These are phyloP conservation scores for Valencia hispanica DNA, from an alignment of 2,797 vertebrate genomes.

Conservation along the genomic window DNA sequence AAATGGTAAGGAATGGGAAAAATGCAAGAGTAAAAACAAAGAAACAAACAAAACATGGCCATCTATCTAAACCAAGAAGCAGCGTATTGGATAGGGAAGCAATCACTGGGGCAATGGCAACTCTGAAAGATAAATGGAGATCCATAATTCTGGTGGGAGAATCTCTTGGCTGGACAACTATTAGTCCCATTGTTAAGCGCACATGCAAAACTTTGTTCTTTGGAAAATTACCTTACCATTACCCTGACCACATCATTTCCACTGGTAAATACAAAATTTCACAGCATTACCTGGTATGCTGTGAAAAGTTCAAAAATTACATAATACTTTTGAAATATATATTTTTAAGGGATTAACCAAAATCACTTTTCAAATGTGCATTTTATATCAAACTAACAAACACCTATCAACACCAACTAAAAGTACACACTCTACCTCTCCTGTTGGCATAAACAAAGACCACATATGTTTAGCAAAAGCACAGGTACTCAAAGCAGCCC, in stretches of 20 bases:
- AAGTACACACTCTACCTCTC: neutral
- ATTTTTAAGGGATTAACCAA: neutral
- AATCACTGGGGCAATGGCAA: too few species aligned
- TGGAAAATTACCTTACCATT: too few species aligned
- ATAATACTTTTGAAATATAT: neutral
- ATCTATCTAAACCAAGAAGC: too few species aligned
- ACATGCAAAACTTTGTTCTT: too few species aligned
- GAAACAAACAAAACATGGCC: too few species aligned
- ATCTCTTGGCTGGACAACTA: too few species aligned
- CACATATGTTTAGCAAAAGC: conserved; percentile 53
- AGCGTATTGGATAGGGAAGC: too few species aligned
- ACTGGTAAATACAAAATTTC: too few species aligned
- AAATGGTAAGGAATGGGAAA: neutral
- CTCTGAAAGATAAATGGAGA: too few species aligned
- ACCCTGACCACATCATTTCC: too few species aligned
- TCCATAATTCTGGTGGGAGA: too few species aligned
- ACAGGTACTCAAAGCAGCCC: conserved; percentile 51
- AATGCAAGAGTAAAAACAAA: neutral
- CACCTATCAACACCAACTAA: conserved; percentile 29
- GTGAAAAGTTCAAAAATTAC: neutral
- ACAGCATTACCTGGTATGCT: neutral
- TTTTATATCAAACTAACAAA: conserved; percentile 30
- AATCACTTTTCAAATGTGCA: neutral
- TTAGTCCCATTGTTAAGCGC: too few species aligned
- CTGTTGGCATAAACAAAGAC: conserved; percentile 32